Conservation (phyloP, 2,797 vertebrate genomes). For the Oreochromis grahami region DNA sequence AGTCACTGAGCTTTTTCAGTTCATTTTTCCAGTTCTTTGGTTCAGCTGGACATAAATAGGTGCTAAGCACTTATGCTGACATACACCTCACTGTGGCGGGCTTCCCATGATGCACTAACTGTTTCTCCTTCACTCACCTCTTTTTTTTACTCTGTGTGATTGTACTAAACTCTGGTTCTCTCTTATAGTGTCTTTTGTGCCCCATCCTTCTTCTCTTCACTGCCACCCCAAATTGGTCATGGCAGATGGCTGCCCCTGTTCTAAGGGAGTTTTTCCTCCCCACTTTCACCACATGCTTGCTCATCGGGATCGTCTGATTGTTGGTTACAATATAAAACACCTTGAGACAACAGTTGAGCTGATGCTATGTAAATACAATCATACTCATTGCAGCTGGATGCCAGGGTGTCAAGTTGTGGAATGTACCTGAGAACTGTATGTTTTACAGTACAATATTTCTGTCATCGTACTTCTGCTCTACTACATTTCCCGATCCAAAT, state of each 20-base stretch:
- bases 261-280: neutral
- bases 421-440: neutral
- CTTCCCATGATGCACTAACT: no score
- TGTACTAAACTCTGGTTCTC: no score
- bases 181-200: neutral
- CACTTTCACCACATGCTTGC: neutral
- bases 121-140: no score
- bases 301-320: neutral
- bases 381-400: neutral
- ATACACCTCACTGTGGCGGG: no score
- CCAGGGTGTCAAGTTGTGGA: neutral
- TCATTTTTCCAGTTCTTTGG: neutral
- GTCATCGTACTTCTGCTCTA: neutral
- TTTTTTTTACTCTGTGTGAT: no score
- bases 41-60: no score
- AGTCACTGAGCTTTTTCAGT: fast-evolving
- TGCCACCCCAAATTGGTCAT: neutral
- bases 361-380: neutral
- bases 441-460: fast-evolving
- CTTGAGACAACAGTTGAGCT: neutral
- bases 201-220: fast-evolving
- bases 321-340: neutral
- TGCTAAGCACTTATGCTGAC: no score
- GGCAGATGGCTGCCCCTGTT: fast-evolving
- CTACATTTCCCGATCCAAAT: neutral